Conservation (phyloP, 2,888 invertebrate species). For the Agrotis segetum region DNA sequence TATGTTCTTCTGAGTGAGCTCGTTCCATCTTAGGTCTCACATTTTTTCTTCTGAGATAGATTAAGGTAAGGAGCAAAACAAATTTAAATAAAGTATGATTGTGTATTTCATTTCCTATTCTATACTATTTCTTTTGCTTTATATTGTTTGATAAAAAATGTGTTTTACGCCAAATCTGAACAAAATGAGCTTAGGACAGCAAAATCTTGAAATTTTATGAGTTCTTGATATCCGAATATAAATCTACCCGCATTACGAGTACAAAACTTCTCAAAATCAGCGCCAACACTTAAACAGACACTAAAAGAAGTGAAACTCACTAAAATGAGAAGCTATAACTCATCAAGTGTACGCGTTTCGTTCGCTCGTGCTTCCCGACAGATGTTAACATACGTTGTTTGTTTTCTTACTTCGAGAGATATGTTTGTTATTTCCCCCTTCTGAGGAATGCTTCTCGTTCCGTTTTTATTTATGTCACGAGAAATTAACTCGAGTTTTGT, state of each 20-base stretch:
- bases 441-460: conserved; percentile 78
- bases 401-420: conserved; percentile 90
- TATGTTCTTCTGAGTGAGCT: too few species aligned
- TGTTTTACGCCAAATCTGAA: too few species aligned
- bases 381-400: conserved; percentile 91
- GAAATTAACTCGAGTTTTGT: conserved; percentile 86
- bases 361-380: conserved; percentile 84
- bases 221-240: neutral
- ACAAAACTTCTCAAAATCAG: conserved; percentile 12
- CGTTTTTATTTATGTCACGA: conserved; percentile 89
- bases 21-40: too few species aligned
- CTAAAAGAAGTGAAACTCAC: conserved; percentile 50
- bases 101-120: too few species aligned
- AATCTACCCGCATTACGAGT: neutral
- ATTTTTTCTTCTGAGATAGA: too few species aligned
- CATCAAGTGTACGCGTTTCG: conserved; percentile 65
- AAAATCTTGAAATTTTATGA: neutral
- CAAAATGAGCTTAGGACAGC: too few species aligned
- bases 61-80: too few species aligned
- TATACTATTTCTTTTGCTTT: too few species aligned
- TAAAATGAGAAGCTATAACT: conserved; percentile 59
- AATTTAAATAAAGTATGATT: too few species aligned
- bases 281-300: conserved; percentile 13
- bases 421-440: conserved; percentile 87
- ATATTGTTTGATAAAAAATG: too few species aligned